phyloP scores from a whole-genome alignment of 35 echinoderm and acorn worm species.

The Holothuria glaberrima region DNA sequence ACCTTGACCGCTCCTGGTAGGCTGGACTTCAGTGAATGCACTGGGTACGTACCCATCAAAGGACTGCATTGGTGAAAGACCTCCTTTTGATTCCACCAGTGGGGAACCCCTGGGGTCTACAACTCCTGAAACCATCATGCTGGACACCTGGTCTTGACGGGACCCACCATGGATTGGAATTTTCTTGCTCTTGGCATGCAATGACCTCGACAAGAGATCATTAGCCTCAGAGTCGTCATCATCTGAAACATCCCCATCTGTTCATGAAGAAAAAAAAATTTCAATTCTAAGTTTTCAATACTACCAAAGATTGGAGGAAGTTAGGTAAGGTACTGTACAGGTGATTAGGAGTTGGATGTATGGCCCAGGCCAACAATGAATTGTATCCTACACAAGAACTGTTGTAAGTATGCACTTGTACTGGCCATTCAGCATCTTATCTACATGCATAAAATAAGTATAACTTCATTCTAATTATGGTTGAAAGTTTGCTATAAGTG shows the following conservation, averaged over 20 bases:
- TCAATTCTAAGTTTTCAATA: background rate
- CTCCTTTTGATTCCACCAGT: background rate
- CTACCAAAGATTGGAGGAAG: too few species aligned
- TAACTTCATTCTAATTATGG: too few species aligned
- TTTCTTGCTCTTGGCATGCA: slow-evolving; percentile 36
- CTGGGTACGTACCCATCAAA: slow-evolving; percentile 73
- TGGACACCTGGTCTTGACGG: background rate
- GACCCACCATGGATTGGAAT: slow-evolving; percentile 18
- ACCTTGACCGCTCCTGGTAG: slow-evolving; percentile 14
- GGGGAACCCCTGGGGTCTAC: slow-evolving; percentile 7
- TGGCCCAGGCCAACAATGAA: too few species aligned
- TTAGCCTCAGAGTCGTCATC: slow-evolving; percentile 50
- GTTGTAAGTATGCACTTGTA: too few species aligned
- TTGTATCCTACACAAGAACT: too few species aligned
- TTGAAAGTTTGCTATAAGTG: too few species aligned
- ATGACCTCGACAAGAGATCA: slow-evolving; percentile 24
- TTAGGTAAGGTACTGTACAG: too few species aligned
- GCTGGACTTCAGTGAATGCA: slow-evolving; percentile 59
- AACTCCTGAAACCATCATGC: background rate
- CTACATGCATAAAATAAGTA: too few species aligned
- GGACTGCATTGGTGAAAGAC: slow-evolving; percentile 39
- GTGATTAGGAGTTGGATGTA: too few species aligned
- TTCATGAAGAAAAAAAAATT: background rate
- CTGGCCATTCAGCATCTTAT: too few species aligned
- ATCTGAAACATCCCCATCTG: slow-evolving; percentile 44